Percentiles rank a stretch among this genome's conserved stretches.
These are phyloP conservation scores for Sycophila texana DNA, from an alignment of 2,888 invertebrate species.

Conservation along the genomic window DNA sequence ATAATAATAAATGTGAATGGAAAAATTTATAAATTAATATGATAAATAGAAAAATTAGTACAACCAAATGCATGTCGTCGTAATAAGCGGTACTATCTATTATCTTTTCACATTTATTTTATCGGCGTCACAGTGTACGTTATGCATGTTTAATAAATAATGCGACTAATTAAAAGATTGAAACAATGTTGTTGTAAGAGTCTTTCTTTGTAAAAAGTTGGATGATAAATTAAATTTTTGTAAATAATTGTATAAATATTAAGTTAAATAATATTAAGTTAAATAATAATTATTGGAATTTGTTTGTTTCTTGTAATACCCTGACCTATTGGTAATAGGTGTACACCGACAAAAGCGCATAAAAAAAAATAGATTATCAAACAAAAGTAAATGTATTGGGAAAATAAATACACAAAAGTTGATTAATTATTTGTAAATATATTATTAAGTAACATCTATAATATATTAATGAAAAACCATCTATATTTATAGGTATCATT, in stretches of 20 bases:
- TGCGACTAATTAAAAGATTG: neutral
- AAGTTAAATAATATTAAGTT: neutral
- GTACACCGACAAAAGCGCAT: neutral
- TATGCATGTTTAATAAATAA: too few species aligned
- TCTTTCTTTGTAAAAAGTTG: too few species aligned
- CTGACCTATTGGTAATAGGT: neutral
- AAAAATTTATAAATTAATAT: too few species aligned
- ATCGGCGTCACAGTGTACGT: conserved; percentile 3
- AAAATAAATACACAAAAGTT: conserved; percentile 61
- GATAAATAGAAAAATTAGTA: too few species aligned
- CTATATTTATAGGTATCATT: conserved; percentile 70
- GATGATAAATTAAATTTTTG: conserved; percentile 9
- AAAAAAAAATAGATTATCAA: neutral
- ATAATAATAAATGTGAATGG: too few species aligned
- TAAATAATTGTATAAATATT: conserved; percentile 47
- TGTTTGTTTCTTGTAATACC: neutral
- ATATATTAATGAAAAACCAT: conserved; percentile 74
- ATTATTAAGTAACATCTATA: conserved; percentile 73
- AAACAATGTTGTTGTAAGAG: neutral
- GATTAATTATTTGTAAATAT: conserved; percentile 73
- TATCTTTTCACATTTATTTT: too few species aligned
- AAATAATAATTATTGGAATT: neutral
- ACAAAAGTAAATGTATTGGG: neutral
- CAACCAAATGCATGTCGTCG: too few species aligned
- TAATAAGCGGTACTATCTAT: too few species aligned